Base-by-base conservation (phyloP, 2,888 invertebrate species). In the Microchrysa polita region DNA sequence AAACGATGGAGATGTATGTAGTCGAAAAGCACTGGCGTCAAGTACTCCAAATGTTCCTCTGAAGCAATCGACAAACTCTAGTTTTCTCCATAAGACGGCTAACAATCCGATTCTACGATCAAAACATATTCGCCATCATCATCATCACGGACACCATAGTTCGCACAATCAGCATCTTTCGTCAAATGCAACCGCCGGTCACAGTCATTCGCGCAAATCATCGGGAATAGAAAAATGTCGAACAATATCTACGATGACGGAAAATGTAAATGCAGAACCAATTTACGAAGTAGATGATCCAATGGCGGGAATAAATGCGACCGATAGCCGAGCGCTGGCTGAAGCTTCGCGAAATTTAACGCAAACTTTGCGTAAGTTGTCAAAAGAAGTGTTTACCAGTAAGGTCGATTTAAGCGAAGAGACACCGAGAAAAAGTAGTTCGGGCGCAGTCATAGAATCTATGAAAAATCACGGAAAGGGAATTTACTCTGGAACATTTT, bases 401-500 rank as follows among this genome's bases (percentile, higher is more conserved):
- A 89, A 89, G 81, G 87, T 89, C 77, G 85, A 85, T 79, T 75
- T 84, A 10, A 79, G 80, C 27, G 88, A 88, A 77, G 88, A 88
- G 77, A 79, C 86, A 0, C 84, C 87, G 52, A 86, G 88, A 63
- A 83, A 83, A 63, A 80, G 79, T 73, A 81, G 82, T n/a, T 89
- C 90, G 65, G 73, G 94, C 44, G 94, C 94, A 80, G 93, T 94
- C 81, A 94, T 95, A 82, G 94, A 95, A 82, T 93, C 93, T 80
- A 94, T 95, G 95, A 92, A 93, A 83, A 95, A 96, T 83, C 94
- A 96, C 80, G 94, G 96, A 78, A 94, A 95, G 84, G 97, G 96
- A 79, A 95, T 97, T 77, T 97, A 96, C 86, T 97, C 96, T 14
- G 97, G 97, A 77, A 97, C 97, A 76, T 97, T 97, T 85, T 96